Evolutionary conservation across 2,113 vertebrate genomes (phyloP).

Genomic region (Perca flavescens): DNA sequence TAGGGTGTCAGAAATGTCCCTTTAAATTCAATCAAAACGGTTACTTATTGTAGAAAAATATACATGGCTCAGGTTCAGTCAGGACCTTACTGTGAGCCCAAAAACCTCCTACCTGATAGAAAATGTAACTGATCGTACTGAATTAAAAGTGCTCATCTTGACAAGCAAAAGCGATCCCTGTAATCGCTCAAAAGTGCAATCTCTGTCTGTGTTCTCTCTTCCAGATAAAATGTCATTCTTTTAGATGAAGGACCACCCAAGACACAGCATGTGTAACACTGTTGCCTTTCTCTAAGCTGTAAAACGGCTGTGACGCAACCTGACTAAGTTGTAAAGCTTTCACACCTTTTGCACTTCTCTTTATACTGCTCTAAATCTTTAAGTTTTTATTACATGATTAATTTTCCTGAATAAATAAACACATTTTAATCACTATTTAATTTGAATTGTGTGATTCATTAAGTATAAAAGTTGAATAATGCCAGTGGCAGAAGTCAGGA

Average conservation of each 20-base stretch:
- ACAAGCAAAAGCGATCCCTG: conserved; percentile 46
- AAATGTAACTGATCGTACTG: conserved; percentile 9
- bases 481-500: conserved; percentile 7
- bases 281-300: conserved; percentile 75
- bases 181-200: conserved; percentile 71
- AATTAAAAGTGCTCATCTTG: conserved; percentile 44
- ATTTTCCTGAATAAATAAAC: conserved; percentile 80
- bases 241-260: conserved; percentile 81
- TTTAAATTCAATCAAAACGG: background rate
- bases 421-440: conserved; percentile 65
- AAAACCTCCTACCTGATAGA: background rate
- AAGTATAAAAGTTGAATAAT: conserved; percentile 34
- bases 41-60: background rate
- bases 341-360: conserved; percentile 70
- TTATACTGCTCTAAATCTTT: conserved; percentile 63
- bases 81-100: background rate
- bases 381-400: conserved; percentile 58
- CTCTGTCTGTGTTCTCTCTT: conserved; percentile 81
- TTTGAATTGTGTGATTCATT: conserved; percentile 76
- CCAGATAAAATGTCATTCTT: conserved; percentile 86
- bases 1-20: background rate
- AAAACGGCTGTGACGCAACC: conserved; percentile 66
- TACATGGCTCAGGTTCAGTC: background rate
- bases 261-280: conserved; percentile 75
- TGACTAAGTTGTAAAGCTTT: conserved; percentile 73